phyloP scores from a whole-genome alignment of 2,888 invertebrate genomes.

The Drosophila neonasuta region DNA sequence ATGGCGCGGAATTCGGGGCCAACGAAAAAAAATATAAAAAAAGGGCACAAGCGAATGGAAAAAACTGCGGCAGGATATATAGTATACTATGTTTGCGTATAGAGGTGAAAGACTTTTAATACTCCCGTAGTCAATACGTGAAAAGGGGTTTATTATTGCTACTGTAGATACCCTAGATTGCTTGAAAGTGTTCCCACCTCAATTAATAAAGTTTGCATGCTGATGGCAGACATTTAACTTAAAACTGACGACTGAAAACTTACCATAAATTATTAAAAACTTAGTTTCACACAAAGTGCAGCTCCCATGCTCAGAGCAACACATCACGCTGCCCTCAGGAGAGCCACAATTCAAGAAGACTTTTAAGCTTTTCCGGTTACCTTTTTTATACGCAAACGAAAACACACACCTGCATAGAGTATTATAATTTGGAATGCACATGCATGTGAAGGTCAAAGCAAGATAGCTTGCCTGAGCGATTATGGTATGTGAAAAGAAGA shows the following conservation, averaged over 20 bases:
- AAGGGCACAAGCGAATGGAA: constrained; percentile 28
- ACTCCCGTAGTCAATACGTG: background rate
- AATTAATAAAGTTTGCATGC: background rate
- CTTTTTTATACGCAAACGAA: constrained; percentile 11
- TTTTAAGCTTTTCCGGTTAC: constrained; percentile 43
- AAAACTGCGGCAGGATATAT: constrained; percentile 20
- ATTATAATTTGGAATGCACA: background rate
- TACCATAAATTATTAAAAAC: background rate
- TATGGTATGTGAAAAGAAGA: background rate
- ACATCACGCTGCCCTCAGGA: constrained; percentile 9
- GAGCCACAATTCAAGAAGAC: constrained; percentile 45
- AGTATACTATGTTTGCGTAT: constrained; percentile 13
- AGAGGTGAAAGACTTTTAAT: constrained; percentile 35
- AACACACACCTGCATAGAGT: background rate
- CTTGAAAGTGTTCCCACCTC: too few relatives aligned
- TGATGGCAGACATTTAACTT: background rate
- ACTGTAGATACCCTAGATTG: background rate
- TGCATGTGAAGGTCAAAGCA: background rate
- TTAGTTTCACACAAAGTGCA: background rate
- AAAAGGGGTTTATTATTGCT: background rate
- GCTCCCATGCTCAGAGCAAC: background rate
- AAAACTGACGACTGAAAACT: background rate
- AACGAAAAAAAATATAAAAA: too few relatives aligned
- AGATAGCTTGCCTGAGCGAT: background rate
- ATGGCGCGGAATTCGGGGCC: too few relatives aligned